A percentile compares a stretch with the other conserved stretches of the same genome.
Conservation (phyloP, 2,113 vertebrate genomes). For the Forbesichthys papilliferus region DNA sequence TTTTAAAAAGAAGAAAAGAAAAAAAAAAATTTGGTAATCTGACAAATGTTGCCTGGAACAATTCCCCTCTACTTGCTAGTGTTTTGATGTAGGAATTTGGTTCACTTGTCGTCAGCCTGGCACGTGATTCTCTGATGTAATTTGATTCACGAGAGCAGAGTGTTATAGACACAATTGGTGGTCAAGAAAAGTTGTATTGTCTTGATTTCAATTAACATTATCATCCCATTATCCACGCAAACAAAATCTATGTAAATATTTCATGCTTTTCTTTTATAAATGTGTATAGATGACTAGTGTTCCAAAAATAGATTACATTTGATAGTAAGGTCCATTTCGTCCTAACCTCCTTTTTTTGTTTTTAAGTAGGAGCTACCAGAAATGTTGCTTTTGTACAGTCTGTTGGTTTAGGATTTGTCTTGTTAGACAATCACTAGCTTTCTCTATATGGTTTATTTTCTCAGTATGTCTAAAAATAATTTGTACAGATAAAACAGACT, state of each 20-base stretch:
- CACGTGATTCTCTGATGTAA: constrained; percentile 48
- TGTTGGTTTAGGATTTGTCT: constrained; percentile 28
- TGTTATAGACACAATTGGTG: constrained; percentile 47
- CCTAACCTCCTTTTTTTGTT: constrained; percentile 39
- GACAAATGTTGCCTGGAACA: constrained; percentile 47
- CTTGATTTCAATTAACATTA: constrained; percentile 38
- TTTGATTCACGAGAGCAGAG: constrained; percentile 44
- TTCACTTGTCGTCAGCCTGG: constrained; percentile 47
- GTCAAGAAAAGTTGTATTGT: constrained; percentile 45
- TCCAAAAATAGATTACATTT: constrained; percentile 65
- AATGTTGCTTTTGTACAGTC: constrained; percentile 47
- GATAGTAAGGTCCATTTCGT: constrained; percentile 64
- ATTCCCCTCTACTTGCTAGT: constrained; percentile 30
- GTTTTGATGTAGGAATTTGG: constrained; percentile 47
- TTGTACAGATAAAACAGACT: constrained; percentile 52
- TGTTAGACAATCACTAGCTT: constrained; percentile 54
- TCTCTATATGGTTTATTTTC: constrained; percentile 62
- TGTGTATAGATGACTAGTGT: constrained; percentile 79
- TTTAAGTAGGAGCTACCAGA: constrained; percentile 41
- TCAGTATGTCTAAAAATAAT: constrained; percentile 50
- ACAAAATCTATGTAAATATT: constrained; percentile 76
- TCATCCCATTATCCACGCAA: constrained; percentile 44
- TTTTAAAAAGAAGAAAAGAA: constrained; percentile 55
- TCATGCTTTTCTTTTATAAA: constrained; percentile 70
- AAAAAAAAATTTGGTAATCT: constrained; percentile 51